Base-by-base conservation (phyloP, 2,888 invertebrate species). In the Eumacrocentrus americanus region DNA sequence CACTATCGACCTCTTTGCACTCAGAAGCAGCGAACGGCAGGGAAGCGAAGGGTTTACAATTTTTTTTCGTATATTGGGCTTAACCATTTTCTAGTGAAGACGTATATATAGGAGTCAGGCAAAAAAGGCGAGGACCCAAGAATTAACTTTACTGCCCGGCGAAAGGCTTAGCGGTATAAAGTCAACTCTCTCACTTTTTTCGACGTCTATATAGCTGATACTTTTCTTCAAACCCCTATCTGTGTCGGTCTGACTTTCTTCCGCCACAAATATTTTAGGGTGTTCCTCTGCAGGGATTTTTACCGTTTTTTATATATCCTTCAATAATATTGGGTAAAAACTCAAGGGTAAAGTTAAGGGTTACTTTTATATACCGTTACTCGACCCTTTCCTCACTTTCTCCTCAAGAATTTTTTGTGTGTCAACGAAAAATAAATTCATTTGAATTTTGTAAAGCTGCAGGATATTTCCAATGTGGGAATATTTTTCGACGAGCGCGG, bases 131-230 rank as follows among this genome's bases (percentile, higher is more conserved):
- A 53, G 20, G 53, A 20, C 35, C 54, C 16, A 52, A 53, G 67
- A 73, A 77, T 79, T 77, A 75, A 75, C 75, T 78, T 77, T 73
- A 76, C 70, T 67, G 68, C 68, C 48, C 60, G 66, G 53, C 56
- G 72, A 77, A 77, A 76, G 76, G 74, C 70, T 78, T 76, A 74
- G 75, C 67, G 76, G 75, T 72, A 66, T 73, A 67, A 73, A 76
- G 76, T 77, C 73, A 77, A 78, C 74, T 71, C 66, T 70, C 70
- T 69, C 70, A 46, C 63, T 56, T 55, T 55, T 40, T 58, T 60
- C 52, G 25, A 37, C 5, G 9, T 25, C 37, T n/a, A 22, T 23
- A 23, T 40, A 35, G 7, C 20, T 25, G 12, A 50, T 42, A 16
- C 20, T 57, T 23, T 50, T 61, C 64, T 66, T 1, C n/a, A 42